These are phyloP conservation scores for Bubo blakistoni DNA, from an alignment of 2,113 vertebrate genomes.

Conservation along the genomic window DNA sequence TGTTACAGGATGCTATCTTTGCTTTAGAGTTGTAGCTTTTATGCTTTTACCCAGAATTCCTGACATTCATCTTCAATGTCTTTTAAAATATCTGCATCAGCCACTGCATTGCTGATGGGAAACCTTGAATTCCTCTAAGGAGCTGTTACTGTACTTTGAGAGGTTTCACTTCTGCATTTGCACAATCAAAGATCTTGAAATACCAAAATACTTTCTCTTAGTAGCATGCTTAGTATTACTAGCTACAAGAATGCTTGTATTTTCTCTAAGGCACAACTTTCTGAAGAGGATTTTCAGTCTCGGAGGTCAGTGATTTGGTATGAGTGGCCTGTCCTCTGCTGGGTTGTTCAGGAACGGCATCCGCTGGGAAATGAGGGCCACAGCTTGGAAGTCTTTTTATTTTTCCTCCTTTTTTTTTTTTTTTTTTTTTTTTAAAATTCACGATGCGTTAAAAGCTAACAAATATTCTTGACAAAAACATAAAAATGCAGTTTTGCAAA, in stretches of 20 bases:
- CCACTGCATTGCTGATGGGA: background rate
- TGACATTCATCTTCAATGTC: background rate
- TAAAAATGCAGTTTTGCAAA: background rate
- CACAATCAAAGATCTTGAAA: background rate
- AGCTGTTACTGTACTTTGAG: background rate
- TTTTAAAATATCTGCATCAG: background rate
- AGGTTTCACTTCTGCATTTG: background rate
- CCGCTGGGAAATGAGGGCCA: fast-evolving
- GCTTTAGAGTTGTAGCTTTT: background rate
- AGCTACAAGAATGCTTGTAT: background rate
- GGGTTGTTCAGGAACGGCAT: constrained; percentile 35
- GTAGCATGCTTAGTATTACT: too few species aligned
- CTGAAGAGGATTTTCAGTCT: background rate
- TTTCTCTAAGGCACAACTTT: background rate
- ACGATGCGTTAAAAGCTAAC: background rate
- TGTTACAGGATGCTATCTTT: background rate
- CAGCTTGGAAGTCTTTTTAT: background rate
- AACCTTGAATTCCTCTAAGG: background rate
- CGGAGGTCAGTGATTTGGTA: background rate
- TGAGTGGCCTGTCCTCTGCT: constrained; percentile 61
- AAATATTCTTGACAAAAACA: background rate
- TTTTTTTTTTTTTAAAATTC: fast-evolving
- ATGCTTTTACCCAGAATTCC: background rate
- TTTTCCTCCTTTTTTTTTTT: fast-evolving
- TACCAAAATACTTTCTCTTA: background rate